Evolutionary conservation across 2,888 invertebrate genomes (phyloP).

Genomic region (Latrodectus elegans): DNA sequence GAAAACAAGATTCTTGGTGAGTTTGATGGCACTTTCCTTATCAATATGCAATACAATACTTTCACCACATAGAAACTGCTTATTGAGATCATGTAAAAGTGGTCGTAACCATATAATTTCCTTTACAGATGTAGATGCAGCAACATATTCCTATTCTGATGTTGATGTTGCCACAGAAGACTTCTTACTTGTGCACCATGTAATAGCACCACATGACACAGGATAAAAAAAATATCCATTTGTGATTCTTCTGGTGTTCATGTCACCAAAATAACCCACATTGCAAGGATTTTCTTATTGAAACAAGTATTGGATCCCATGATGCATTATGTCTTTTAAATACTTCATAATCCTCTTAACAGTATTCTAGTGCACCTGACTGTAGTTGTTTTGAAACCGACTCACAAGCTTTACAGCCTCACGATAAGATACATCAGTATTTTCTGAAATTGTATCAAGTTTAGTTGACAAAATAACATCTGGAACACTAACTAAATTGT

Average conservation of each 20-base stretch:
- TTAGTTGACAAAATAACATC: slow-evolving; percentile 9
- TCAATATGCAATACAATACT: slow-evolving; percentile 42
- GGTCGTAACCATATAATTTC: slow-evolving; percentile 33
- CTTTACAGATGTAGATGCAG: slow-evolving; percentile 4
- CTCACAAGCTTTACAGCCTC: slow-evolving; percentile 1
- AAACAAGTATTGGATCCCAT: slow-evolving; percentile 6
- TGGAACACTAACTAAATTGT: not conserved
- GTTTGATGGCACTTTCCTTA: slow-evolving; percentile 70
- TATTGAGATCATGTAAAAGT: slow-evolving; percentile 27
- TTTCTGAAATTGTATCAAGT: not conserved
- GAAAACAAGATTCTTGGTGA: slow-evolving; percentile 70
- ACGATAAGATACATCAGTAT: not conserved
- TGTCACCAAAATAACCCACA: slow-evolving; percentile 18
- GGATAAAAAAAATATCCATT: slow-evolving; percentile 10
- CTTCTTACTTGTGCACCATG: slow-evolving; percentile 31
- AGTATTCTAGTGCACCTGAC: slow-evolving; percentile 10
- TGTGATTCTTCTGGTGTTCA: slow-evolving; percentile 58
- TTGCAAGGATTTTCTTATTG: not conserved
- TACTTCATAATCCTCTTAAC: slow-evolving; percentile 29
- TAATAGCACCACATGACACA: slow-evolving; percentile 20
- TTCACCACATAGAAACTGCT: not conserved
- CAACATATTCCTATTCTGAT: slow-evolving; percentile 48
- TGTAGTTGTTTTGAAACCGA: not conserved
- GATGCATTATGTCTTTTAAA: slow-evolving; percentile 10
- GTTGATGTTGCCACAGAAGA: slow-evolving; percentile 22